Percentiles rank a stretch among this genome's conserved stretches.
Evolutionary conservation across 2,797 vertebrate species (phyloP).

Genomic region (Lutjanus campechanus): DNA sequence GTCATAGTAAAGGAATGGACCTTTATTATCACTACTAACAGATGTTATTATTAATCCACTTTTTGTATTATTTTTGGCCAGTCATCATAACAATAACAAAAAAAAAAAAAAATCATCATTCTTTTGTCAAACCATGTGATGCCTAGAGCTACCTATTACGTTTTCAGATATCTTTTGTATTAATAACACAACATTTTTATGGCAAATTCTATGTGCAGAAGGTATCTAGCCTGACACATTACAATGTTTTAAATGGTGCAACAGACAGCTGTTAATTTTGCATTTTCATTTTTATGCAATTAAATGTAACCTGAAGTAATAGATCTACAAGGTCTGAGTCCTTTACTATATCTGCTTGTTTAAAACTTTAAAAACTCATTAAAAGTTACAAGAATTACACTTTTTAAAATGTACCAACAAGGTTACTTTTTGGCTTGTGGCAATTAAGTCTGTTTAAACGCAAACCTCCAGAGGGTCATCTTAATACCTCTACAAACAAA

Average conservation of each 20-base stretch:
- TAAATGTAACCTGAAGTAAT: background rate
- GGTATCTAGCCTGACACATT: background rate
- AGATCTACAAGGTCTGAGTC: no score
- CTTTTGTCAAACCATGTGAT: background rate
- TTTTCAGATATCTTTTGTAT: background rate
- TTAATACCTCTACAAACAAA: background rate
- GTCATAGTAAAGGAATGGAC: background rate
- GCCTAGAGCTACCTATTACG: background rate
- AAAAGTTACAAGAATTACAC: background rate
- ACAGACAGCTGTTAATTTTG: background rate
- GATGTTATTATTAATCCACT: background rate
- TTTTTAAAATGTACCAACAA: background rate
- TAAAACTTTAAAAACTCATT: background rate
- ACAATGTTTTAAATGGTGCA: background rate
- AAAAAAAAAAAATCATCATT: background rate
- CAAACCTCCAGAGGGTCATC: background rate
- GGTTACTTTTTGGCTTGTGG: background rate
- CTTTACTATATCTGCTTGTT: background rate
- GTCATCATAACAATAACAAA: no score
- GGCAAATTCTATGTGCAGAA: background rate
- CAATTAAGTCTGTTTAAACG: slow-evolving; percentile 2
- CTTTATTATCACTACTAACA: background rate
- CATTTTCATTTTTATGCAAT: background rate
- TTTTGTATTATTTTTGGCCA: no score
- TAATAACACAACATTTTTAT: background rate